Evolutionary conservation across 2,113 vertebrate genomes (phyloP), one percentile per base, ranked within the genome.

Genomic region (Tor tambroides): DNA sequence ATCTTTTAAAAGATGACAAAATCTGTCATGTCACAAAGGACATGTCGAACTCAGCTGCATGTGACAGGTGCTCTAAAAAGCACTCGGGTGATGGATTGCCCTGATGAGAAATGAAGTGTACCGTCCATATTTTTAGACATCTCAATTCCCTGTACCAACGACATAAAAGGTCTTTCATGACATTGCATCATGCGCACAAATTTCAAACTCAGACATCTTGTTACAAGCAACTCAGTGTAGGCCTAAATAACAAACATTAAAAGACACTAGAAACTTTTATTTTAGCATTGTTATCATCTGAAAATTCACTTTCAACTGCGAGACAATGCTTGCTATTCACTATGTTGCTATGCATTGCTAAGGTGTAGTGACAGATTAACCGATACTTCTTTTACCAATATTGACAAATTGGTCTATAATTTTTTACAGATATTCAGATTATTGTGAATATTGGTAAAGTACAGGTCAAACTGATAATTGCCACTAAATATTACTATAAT

Each of bases 151-250:
- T 5, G 7, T 26, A 43, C 41, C 14, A 1, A 49, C 9, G 12
- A 75, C 72, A 75, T 74, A 74, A 23, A 74, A 35, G 69, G 69
- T 23, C 19, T 72, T 72, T 72, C 69, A 72, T 41, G 19, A 38
- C 19, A 38, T 72, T 72, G 35, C 69, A 72, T 38, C 38, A 74
- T 74, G 35, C 71, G 21, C 19, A 74, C 17, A 74, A 74, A 43
- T 2, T 72, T 38, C 19, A 65, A 28, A 65, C 61, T 65, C n/a
- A 65, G n/a, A 49, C 46, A 49, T 28, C n/a, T 65, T 4, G 23
- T 28, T 28, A 28, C 61, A 28, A 65, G n/a, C 61, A 63, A 26
- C 61, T 63, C 61, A 63, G 3, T 26, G 61, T n/a, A 49, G 32
- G 19, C 61, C n/a, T 59, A 23, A 2, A 32, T 46, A 46, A 65